Base-by-base conservation (phyloP, 2,888 invertebrate species). In the Platynereis dumerilii region DNA sequence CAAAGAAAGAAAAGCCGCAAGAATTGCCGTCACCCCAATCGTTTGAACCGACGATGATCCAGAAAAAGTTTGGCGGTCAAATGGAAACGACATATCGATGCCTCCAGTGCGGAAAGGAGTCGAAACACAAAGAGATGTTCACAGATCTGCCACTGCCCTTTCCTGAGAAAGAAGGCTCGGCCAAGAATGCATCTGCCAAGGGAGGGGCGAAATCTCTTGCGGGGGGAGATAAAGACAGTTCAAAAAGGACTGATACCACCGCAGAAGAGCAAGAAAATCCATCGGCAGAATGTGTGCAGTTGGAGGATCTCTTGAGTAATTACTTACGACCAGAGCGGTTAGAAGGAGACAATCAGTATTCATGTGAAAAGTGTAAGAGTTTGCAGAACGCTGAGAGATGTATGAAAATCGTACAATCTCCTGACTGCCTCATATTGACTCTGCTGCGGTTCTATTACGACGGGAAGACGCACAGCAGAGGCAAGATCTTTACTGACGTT, bases 401-500 rank as follows among this genome's bases (percentile, higher is more conserved):
- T 45, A 89, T 90, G 12, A 87, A 87, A 69, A 88, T 93, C 10
- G 88, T 91, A 15, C 88, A 90, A 60, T 88, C 91, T 2, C 94
- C 94, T 0, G 88, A 90, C 54, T 90, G 92, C 82, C 86, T 94
- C 17, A 90, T 93, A 66, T 85, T 94, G 1, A 92, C 92, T 0
- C 83, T 94, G 15, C 91, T 93, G 80, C 90, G 93, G 76, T 94
- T 94, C 80, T 88, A 89, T 66, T 91, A 90, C 77, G 89, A 91
- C 78, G 87, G 88, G n/a, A 88, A 88, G 57, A 88, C 87, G 58
- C 90, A 91, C 73, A 87, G 90, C 72, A 89, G 92, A 74, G 90
- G 91, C n/a, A 94, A 94, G 83, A 85, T 93, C 64, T 88, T 92
- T 82, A 90, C 79, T 29, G 80, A 84, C 60, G 82, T 85, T 15